These are phyloP conservation scores for Florisuga fusca DNA, from an alignment of 2,797 vertebrate genomes.

Conservation along the genomic window DNA sequence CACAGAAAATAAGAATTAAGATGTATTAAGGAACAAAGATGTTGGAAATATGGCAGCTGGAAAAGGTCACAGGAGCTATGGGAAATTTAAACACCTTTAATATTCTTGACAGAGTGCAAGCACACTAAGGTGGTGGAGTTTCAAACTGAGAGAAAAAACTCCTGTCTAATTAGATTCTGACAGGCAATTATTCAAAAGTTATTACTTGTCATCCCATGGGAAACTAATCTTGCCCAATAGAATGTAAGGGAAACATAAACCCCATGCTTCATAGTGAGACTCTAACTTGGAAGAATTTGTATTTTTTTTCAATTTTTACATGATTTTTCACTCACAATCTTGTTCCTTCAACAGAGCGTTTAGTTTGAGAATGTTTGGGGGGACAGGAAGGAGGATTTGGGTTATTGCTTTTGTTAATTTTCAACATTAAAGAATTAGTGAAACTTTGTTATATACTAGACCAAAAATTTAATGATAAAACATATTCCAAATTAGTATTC, in stretches of 20 bases:
- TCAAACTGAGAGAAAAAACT: neutral
- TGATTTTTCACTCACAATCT: neutral
- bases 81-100: neutral
- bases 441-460: neutral
- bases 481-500: neutral
- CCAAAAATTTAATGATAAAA: neutral
- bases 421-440: neutral
- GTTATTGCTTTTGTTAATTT: neutral
- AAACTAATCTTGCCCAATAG: neutral
- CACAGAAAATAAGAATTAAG: neutral
- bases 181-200: neutral
- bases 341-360: neutral
- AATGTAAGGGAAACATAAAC: neutral
- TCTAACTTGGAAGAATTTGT: neutral
- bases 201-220: neutral
- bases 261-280: neutral
- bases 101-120: neutral
- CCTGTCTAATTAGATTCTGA: neutral
- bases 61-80: neutral
- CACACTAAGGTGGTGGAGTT: neutral
- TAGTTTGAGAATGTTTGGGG: neutral
- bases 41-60: neutral
- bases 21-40: neutral
- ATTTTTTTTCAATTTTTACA: rapidly evolving
- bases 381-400: neutral